phyloP scores from a whole-genome alignment of 2,797 vertebrate genomes.

The Onychomys leucogaster region DNA sequence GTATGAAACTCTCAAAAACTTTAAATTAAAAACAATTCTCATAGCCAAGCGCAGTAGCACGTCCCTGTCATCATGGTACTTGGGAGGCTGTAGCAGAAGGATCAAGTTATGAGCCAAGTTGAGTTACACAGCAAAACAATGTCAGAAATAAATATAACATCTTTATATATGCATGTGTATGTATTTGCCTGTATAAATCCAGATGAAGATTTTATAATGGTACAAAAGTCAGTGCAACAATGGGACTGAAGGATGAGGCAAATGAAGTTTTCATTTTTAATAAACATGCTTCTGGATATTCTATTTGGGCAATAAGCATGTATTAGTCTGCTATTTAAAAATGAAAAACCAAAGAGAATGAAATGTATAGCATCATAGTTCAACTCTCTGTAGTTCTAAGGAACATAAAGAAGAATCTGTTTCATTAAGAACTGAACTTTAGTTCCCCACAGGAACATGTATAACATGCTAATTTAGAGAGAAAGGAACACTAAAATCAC shows the following conservation, averaged over 20 bases:
- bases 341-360: slow-evolving; percentile 26
- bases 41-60: not conserved
- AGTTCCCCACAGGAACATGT: slow-evolving; percentile 24
- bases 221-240: slow-evolving; percentile 1
- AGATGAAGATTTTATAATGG: slow-evolving; percentile 21
- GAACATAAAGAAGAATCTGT: slow-evolving; percentile 19
- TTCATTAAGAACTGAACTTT: not conserved
- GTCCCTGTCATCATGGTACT: not conserved
- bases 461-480: slow-evolving; percentile 57
- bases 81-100: not conserved
- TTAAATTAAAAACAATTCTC: not conserved
- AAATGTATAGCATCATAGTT: slow-evolving; percentile 47
- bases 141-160: not conserved
- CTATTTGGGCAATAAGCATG: not conserved
- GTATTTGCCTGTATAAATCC: slow-evolving; percentile 43
- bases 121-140: not conserved
- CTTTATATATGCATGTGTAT: not conserved
- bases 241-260: not conserved
- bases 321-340: slow-evolving; percentile 36
- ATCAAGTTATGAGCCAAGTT: not conserved
- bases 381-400: not conserved
- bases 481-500: slow-evolving; percentile 30
- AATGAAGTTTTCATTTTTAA: slow-evolving; percentile 16
- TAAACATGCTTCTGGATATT: not conserved
- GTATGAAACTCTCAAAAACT: not conserved